Percentiles rank a stretch among this genome's conserved stretches.
Evolutionary conservation across 2,113 vertebrate species (phyloP).

Genomic region (Chaetorhynchus papuensis): DNA sequence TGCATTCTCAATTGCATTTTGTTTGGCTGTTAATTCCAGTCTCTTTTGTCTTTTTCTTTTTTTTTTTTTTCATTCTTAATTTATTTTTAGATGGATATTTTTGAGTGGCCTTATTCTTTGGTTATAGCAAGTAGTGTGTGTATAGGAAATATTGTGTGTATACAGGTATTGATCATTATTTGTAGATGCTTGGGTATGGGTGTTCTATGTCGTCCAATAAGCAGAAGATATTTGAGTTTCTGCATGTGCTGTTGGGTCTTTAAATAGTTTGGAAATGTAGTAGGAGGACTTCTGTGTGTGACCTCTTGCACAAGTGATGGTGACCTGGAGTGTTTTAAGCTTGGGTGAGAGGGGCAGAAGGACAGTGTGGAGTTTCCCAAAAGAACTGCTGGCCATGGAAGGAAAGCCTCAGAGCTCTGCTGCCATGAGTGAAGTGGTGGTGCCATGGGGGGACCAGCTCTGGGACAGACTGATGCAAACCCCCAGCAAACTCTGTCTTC

Average conservation of each 20-base stretch:
- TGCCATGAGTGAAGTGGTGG: accelerated
- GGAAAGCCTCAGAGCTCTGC: neutral
- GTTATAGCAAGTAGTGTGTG: neutral
- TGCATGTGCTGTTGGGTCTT: neutral
- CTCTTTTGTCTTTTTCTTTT: accelerated
- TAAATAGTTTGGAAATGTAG: neutral
- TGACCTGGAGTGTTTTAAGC: neutral
- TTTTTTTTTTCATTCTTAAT: too few relatives aligned
- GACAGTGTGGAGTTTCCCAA: neutral
- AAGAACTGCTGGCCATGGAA: neutral
- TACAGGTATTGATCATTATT: accelerated
- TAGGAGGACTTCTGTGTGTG: neutral
- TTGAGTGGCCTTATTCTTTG: neutral
- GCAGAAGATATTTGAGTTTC: neutral
- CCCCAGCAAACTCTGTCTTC: neutral
- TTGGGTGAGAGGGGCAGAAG: neutral
- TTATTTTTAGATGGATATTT: neutral
- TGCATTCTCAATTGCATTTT: neutral
- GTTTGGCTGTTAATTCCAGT: neutral
- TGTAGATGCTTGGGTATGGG: neutral
- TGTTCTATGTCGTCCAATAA: neutral
- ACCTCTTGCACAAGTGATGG: neutral
- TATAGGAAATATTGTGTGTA: neutral
- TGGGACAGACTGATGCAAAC: neutral
- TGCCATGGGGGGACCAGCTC: neutral